phyloP scores from a whole-genome alignment of 2,797 vertebrate species.

The Okamejei kenojei region DNA sequence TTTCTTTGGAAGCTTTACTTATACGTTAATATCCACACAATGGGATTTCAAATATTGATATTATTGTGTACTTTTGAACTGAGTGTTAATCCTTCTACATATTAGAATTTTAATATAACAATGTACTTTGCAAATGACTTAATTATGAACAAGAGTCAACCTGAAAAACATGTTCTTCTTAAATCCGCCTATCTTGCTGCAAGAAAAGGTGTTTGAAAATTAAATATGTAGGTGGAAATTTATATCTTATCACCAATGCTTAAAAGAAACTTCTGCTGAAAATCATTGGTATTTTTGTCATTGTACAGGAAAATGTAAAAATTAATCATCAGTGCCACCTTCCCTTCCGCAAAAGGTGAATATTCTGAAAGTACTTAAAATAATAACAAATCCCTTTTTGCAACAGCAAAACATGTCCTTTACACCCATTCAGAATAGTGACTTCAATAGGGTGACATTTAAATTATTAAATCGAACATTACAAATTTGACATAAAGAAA shows the following conservation, averaged over 20 bases:
- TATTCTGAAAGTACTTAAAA: neutral
- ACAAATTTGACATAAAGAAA: neutral
- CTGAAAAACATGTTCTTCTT: neutral
- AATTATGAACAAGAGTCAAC: neutral
- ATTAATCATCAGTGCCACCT: neutral
- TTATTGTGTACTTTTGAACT: neutral
- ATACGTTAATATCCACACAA: neutral
- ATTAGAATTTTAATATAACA: neutral
- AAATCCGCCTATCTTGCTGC: neutral
- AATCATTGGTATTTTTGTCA: constrained; percentile 9
- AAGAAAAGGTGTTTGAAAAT: neutral
- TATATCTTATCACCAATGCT: neutral
- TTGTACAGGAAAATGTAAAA: neutral
- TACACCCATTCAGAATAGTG: neutral
- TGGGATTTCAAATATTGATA: neutral
- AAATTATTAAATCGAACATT: neutral
- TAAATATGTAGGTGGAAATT: neutral
- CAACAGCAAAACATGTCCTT: neutral
- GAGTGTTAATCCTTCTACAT: neutral
- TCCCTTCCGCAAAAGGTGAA: neutral
- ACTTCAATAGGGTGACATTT: neutral
- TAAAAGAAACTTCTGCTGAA: neutral
- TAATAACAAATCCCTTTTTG: neutral
- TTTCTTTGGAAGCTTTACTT: neutral
- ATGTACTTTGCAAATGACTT: neutral